Evolutionary conservation across 2,797 vertebrate genomes (phyloP), one percentile per base, ranked within the genome.

Genomic region (Acanthopagrus latus): DNA sequence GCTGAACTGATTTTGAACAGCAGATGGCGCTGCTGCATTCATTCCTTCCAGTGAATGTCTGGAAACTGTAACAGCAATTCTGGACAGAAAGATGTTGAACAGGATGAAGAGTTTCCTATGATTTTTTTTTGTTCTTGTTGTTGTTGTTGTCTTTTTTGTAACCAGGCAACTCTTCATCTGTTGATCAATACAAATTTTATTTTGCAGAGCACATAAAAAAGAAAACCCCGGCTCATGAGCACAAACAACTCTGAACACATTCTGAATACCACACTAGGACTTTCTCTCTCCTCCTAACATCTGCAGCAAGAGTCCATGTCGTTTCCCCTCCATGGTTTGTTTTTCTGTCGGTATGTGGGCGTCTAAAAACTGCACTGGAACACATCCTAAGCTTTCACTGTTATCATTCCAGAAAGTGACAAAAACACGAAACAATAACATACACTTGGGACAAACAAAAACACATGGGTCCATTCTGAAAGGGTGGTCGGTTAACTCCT

Each of bases 371-470:
- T 76, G 52, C 54, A 69, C 78, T 80, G 79, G 73, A 88, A 85
- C 80, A 85, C 84, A 86, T 88, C 81, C 87, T 76, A 67, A 73
- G 68, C 52, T 21, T 71, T 88, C 48, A 55, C 68, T 93, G 84
- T 91, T 92, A 88, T 93, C 88, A 93, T 94, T 94, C 91, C 89
- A 92, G 75, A 87, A 87, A 89, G 78, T 88, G 85, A 69, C 81
- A 91, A 92, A 93, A 93, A 94, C 92, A 94, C 20, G 38, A 72
- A 89, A 83, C 71, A 90, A 92, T 80, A 91, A 92, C 87, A 92
- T 25, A 41, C 23, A 76, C 74, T 90, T 57, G 62, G 80, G 77
- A 91, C 82, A 90, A 94, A 91, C 84, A 88, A 84, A 84, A 92
- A 80, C 86, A 89, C 65, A 67, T 17, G 47, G 71, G 74, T 68